Percentiles rank a stretch among this genome's conserved stretches.
These are phyloP conservation scores for Plusia festucae DNA, from an alignment of 2,888 invertebrate species.

Conservation along the genomic window DNA sequence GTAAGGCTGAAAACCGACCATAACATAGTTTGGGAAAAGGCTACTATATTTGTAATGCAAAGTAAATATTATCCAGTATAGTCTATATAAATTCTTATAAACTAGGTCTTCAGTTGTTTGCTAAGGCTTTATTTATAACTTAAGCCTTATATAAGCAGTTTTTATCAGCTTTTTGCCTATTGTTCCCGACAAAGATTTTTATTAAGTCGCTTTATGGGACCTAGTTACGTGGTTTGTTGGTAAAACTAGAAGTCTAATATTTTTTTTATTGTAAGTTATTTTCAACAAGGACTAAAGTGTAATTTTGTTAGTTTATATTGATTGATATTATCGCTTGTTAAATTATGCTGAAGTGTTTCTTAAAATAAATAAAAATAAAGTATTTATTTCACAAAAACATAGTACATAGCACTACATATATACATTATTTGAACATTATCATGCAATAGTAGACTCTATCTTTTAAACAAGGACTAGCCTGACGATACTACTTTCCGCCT, in stretches of 20 bases:
- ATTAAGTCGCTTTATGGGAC: slow-evolving; percentile 23
- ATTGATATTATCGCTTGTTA: neutral
- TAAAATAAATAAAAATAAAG: too few relatives aligned
- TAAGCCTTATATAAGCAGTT: slow-evolving; percentile 12
- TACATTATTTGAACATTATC: too few relatives aligned
- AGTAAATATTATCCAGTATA: too few relatives aligned
- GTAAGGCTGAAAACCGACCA: too few relatives aligned
- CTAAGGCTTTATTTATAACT: slow-evolving; percentile 18
- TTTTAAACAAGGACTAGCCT: too few relatives aligned
- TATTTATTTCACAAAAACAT: too few relatives aligned
- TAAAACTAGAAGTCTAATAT: neutral
- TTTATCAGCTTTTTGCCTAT: slow-evolving; percentile 19
- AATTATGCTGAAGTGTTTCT: neutral
- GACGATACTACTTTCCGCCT: too few relatives aligned
- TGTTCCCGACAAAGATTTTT: slow-evolving; percentile 27
- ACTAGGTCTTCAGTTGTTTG: slow-evolving; percentile 7
- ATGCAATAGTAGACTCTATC: too few relatives aligned
- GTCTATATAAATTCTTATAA: neutral
- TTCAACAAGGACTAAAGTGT: neutral
- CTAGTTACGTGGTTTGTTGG: slow-evolving; percentile 17
- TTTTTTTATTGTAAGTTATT: neutral
- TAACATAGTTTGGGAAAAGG: too few relatives aligned
- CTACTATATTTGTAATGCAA: too few relatives aligned
- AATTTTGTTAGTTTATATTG: neutral
- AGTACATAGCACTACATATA: too few relatives aligned